These are phyloP conservation scores for Samia ricini DNA, from an alignment of 1,140 invertebrate species.

Conservation along the genomic window DNA sequence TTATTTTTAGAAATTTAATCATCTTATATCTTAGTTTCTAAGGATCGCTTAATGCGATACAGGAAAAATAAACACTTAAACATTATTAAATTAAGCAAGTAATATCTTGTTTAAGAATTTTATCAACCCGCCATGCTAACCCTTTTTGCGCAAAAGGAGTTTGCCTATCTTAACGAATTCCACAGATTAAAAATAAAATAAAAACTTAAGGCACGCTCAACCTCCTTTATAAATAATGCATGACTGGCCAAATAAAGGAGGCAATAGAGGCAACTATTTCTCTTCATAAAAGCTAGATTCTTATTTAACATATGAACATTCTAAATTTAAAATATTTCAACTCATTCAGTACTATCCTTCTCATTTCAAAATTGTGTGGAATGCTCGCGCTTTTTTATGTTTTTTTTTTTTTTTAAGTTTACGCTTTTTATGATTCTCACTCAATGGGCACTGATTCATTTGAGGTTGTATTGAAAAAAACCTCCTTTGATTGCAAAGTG, in stretches of 20 bases:
- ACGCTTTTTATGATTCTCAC: background rate
- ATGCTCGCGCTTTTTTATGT: background rate
- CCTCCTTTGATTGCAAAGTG: conserved; percentile 38
- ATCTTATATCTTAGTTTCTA: background rate
- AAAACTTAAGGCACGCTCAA: background rate
- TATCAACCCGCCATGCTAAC: background rate
- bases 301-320: background rate
- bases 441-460: background rate
- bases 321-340: background rate
- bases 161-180: background rate
- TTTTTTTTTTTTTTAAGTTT: conserved; percentile 6
- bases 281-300: background rate
- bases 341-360: background rate
- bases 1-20: background rate
- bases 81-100: background rate
- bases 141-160: background rate
- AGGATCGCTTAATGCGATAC: background rate
- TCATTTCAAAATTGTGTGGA: background rate
- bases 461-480: conserved; percentile 3
- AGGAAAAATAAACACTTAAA: background rate
- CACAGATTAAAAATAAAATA: background rate
- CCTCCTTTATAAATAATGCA: background rate
- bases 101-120: background rate
- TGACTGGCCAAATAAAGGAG: background rate
- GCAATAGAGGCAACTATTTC: background rate